Conservation (phyloP, 92 coral and sea anemone genomes). For the Paragorgia papillata region DNA sequence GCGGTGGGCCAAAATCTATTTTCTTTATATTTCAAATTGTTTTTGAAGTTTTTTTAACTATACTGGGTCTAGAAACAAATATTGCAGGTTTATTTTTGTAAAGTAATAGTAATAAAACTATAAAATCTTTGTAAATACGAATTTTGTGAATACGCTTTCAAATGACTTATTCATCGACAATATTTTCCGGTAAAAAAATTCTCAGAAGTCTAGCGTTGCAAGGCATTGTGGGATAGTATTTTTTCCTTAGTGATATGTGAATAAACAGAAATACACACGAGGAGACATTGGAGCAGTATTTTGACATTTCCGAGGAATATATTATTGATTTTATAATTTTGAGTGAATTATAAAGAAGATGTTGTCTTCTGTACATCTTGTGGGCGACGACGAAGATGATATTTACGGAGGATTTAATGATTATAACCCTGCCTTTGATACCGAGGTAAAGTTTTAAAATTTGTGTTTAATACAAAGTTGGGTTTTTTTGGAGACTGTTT, state of each 20-base stretch:
- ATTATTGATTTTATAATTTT: not conserved
- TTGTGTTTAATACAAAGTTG: not conserved
- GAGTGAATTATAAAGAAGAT: slow-evolving; percentile 12
- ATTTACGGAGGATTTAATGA: slow-evolving; percentile 95
- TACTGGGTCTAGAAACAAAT: no score
- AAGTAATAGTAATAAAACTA: no score
- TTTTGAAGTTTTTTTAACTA: no score
- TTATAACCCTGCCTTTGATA: slow-evolving; percentile 96
- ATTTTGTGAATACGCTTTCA: no score
- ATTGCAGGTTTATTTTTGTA: no score
- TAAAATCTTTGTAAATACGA: no score
- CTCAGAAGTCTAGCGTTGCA: not conserved
- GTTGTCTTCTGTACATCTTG: slow-evolving; percentile 90
- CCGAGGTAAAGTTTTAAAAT: slow-evolving; percentile 72
- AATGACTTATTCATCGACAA: slow-evolving; percentile 2
- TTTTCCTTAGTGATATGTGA: slow-evolving; percentile 29
- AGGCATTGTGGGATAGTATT: slow-evolving; percentile 40
- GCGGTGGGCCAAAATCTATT: no score
- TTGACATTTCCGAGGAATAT: not conserved
- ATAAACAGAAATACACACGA: slow-evolving; percentile 14
- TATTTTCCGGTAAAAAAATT: slow-evolving; percentile 1
- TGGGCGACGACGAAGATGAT: slow-evolving; percentile 96
- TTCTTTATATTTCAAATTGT: no score
- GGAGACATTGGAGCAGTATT: not conserved
- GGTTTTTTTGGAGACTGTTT: not conserved